A percentile compares a stretch with the other conserved stretches of the same genome.
Conservation (phyloP, 2,888 invertebrate species). For the Melieria omissa region DNA sequence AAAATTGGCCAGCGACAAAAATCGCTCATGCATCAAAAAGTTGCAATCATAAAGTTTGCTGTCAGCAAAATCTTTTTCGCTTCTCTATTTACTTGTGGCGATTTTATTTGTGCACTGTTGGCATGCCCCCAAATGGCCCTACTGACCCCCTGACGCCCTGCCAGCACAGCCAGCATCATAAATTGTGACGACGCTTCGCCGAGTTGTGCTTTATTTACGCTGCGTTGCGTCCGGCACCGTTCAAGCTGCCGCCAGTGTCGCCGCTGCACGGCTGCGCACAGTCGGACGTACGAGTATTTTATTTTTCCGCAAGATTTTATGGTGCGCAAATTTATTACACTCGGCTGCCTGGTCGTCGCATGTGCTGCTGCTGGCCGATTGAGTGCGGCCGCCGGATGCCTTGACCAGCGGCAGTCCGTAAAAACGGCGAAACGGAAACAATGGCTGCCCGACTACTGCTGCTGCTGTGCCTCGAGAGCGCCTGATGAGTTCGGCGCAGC, state of each 20-base stretch:
- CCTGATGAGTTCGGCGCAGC: slow-evolving; percentile 8
- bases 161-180: neutral
- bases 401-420: neutral
- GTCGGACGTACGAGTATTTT: slow-evolving; percentile 46
- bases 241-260: slow-evolving; percentile 22
- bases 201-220: slow-evolving; percentile 57
- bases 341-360: slow-evolving; percentile 34
- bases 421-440: neutral
- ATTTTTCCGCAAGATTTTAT: slow-evolving; percentile 64
- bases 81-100: neutral
- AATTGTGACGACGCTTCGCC: no score
- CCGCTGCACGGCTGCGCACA: neutral
- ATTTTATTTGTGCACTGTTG: slow-evolving; percentile 21
- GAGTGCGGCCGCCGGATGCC: neutral
- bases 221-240: slow-evolving; percentile 57
- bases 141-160: slow-evolving; percentile 42
- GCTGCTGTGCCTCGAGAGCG: neutral
- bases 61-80: slow-evolving; percentile 26
- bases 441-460: neutral
- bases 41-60: slow-evolving; percentile 40
- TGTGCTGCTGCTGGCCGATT: slow-evolving; percentile 5
- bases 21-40: slow-evolving; percentile 62
- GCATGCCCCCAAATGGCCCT: slow-evolving; percentile 31
- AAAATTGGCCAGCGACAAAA: slow-evolving; percentile 37
- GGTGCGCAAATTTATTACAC: slow-evolving; percentile 65